Evolutionary conservation across 2,888 invertebrate genomes (phyloP), one percentile per base, ranked within the genome.

Genomic region (Hirudinaria manillensis): DNA sequence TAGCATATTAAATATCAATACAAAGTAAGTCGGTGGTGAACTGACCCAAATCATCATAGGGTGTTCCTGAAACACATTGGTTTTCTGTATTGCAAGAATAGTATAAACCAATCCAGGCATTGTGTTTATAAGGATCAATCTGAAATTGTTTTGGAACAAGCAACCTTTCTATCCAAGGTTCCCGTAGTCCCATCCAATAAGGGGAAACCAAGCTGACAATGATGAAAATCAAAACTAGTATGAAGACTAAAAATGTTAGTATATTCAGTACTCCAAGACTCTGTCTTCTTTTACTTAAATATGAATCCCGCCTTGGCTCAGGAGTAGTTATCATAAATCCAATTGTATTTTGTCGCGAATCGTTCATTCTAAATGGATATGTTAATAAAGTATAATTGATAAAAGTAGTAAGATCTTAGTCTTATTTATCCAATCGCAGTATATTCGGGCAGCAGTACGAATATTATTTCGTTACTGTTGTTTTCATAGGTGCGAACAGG

Each of bases 81-180:
- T 72, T 72, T 32, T 72, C 72, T 0, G 72, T 72, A 55, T 72
- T 72, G 55, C 72, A 72, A 1, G 72, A 53, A 21, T 51, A 72
- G 21, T 55, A 72, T 27, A 72, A 27, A n/a, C 72, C 72, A 32
- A 72, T 72, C 72, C 72, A 72, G 72, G 72, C 72, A 32, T 55
- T 72, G 24, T 38, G 38, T 34, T 72, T 72, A 16, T 72, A 27
- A 27, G 72, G 72, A 51, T 72, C 72, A 16, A 72, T n/a, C 13
- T 45, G 38, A 38, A 55, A 72, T 51, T 72, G 72, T 38, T 72
- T 72, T 4, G 72, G 72, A 29, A 72, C 51, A n/a, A 72, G 34
- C 6, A 53, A 32, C 27, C 72, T 72, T 72, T 72, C 72, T 24
- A 72, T 72, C 72, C 72, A 72, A 16, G 72, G 72, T 53, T 72